phyloP scores from a whole-genome alignment of 1,140 invertebrate species.

The Neodiprion fabricii region DNA sequence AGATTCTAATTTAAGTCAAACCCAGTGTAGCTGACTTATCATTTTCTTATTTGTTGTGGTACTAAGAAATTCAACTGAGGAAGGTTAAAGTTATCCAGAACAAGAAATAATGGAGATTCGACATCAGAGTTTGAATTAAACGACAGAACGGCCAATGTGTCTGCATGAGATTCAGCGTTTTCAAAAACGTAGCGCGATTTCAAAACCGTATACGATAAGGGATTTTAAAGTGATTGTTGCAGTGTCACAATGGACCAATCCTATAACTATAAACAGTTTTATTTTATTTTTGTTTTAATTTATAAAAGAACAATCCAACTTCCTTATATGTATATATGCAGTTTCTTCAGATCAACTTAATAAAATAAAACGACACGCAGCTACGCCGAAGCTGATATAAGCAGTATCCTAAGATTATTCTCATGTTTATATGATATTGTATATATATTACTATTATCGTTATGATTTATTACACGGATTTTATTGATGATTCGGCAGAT shows the following conservation, averaged over 20 bases:
- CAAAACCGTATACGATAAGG: not conserved
- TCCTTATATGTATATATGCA: slow-evolving; percentile 38
- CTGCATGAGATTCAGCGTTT: not conserved
- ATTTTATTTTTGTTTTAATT: slow-evolving; percentile 24
- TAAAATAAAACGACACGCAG: slow-evolving; percentile 43
- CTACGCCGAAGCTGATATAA: slow-evolving; percentile 24
- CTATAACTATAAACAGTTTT: slow-evolving; percentile 41
- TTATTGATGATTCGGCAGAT: slow-evolving; percentile 30
- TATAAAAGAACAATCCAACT: slow-evolving; percentile 47
- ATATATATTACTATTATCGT: slow-evolving; percentile 29
- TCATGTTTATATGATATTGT: slow-evolving; percentile 17
- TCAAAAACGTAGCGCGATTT: not conserved
- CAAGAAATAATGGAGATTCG: too few species aligned
- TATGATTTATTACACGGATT: slow-evolving; percentile 32
- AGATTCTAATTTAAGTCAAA: too few species aligned
- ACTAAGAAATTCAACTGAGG: too few species aligned
- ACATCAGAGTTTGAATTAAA: not conserved
- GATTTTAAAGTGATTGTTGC: slow-evolving; percentile 8
- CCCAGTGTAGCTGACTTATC: too few species aligned
- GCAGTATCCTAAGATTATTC: slow-evolving; percentile 6
- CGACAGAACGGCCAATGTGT: not conserved
- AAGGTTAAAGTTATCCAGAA: too few species aligned
- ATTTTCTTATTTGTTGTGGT: too few species aligned
- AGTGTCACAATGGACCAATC: slow-evolving; percentile 45
- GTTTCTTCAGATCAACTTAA: slow-evolving; percentile 35